phyloP scores from a whole-genome alignment of 2,113 vertebrate species.

The Manacus vitellinus region DNA sequence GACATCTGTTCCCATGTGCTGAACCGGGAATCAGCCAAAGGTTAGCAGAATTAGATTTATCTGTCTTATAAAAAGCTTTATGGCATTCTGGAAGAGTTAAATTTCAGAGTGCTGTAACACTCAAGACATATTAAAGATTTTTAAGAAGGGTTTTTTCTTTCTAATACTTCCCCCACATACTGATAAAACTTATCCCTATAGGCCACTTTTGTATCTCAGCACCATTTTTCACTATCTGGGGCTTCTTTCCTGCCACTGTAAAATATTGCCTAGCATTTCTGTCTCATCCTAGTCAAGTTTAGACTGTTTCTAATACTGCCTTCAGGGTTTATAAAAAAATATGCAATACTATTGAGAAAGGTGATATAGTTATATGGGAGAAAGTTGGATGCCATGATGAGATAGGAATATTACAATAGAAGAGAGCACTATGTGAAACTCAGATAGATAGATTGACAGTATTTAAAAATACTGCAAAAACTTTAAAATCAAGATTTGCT shows the following conservation, averaged over 20 bases:
- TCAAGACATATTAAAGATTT: neutral
- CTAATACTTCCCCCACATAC: neutral
- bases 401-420: neutral
- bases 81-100: neutral
- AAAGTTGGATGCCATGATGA: neutral
- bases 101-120: neutral
- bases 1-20: neutral
- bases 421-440: neutral
- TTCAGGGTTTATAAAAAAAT: slow-evolving; percentile 10
- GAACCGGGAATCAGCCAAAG: neutral
- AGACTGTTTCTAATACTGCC: neutral
- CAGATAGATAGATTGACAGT: neutral
- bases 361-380: neutral
- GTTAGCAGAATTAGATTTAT: neutral
- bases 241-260: neutral
- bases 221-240: neutral
- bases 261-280: slow-evolving; percentile 6
- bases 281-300: neutral
- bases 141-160: neutral
- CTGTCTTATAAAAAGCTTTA: neutral
- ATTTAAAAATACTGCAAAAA: neutral
- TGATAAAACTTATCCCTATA: neutral
- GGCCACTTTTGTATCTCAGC: neutral
- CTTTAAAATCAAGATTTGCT: neutral
- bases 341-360: neutral